A percentile compares a stretch with the other conserved stretches of the same genome.
Evolutionary conservation across 2,797 vertebrate genomes (phyloP).

Genomic region (Rallus crepitans): DNA sequence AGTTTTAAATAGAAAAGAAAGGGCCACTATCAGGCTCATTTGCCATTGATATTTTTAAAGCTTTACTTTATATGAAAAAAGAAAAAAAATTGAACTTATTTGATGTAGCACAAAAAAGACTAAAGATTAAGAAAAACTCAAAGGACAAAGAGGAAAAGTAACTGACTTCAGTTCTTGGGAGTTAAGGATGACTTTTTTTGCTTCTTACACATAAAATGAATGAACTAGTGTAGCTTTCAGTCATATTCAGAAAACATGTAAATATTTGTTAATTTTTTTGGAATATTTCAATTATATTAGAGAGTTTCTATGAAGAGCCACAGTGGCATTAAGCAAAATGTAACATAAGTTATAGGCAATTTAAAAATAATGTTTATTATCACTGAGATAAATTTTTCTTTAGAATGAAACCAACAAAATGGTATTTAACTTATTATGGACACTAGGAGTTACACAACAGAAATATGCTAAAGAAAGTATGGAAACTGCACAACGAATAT

Average conservation of each 20-base stretch:
- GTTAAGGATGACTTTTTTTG: background rate
- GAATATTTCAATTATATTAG: background rate
- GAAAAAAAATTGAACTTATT: background rate
- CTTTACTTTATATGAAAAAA: background rate
- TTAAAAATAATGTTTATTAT: background rate
- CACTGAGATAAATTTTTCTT: background rate
- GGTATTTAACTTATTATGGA: background rate
- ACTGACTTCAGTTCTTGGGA: background rate
- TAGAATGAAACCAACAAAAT: slow-evolving; percentile 40
- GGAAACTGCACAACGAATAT: slow-evolving; percentile 5
- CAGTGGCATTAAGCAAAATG: background rate
- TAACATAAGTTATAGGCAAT: background rate
- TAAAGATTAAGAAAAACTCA: background rate
- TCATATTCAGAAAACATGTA: background rate
- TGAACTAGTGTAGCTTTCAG: background rate
- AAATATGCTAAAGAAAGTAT: slow-evolving; percentile 7
- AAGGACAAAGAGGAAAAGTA: background rate
- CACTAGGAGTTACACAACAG: background rate
- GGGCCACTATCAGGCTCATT: background rate
- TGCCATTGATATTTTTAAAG: background rate
- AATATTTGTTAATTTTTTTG: background rate
- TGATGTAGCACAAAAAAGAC: background rate
- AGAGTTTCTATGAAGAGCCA: background rate
- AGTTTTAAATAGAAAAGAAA: background rate
- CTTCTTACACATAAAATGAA: background rate